These are phyloP conservation scores for Drosophila percnosoma DNA, from an alignment of 2,888 invertebrate genomes.

Conservation along the genomic window DNA sequence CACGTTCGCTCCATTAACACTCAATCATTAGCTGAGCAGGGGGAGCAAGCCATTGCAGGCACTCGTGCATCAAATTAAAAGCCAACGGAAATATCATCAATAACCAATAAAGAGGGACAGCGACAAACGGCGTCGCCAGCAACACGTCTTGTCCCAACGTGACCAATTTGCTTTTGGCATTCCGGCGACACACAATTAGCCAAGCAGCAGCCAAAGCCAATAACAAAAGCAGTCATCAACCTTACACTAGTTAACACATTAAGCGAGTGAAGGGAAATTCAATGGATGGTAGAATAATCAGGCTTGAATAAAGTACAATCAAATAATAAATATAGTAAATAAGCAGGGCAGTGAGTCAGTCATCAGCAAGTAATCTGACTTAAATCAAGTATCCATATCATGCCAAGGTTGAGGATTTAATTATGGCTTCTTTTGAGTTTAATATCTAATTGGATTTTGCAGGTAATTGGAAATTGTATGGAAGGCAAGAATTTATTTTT, in stretches of 20 bases:
- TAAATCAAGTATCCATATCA: not conserved
- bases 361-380: not conserved
- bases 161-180: constrained; percentile 67
- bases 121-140: constrained; percentile 19
- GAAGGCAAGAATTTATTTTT: not conserved
- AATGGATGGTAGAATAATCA: not conserved
- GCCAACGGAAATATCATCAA: constrained; percentile 67
- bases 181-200: constrained; percentile 68
- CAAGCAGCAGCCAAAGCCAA: constrained; percentile 19
- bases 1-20: constrained; percentile 74
- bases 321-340: not conserved
- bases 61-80: constrained; percentile 77
- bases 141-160: constrained; percentile 50
- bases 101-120: constrained; percentile 56
- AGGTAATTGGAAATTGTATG: not conserved
- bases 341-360: not conserved
- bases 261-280: not conserved
- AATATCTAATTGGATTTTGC: not conserved
- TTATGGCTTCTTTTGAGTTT: not conserved
- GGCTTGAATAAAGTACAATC: not conserved
- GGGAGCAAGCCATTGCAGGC: constrained; percentile 34
- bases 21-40: constrained; percentile 66
- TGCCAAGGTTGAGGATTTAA: not conserved
- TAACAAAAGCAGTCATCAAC: constrained; percentile 14
- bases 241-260: constrained; percentile 33